Evolutionary conservation across 1,140 invertebrate genomes (phyloP), one percentile per base, ranked within the genome.

Genomic region (Trachelipus rathkii): DNA sequence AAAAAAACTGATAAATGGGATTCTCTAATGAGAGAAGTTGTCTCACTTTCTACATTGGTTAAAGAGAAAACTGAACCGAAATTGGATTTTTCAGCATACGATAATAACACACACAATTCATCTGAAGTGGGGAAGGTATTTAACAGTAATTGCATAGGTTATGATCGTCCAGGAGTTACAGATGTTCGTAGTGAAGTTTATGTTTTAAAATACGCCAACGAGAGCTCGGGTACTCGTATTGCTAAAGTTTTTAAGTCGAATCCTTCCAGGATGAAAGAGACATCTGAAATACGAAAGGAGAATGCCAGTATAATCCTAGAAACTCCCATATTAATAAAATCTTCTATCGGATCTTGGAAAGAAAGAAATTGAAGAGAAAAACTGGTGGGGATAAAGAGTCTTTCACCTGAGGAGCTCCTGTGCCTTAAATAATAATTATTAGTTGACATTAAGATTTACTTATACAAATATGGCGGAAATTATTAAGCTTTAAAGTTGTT

Each of bases 1-100:
- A 60, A 60, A 60, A 19, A 60, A 19, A 60, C 50, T 13, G 50
- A 60, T 60, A 60, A 60, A 60, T 60, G 50, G 50, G 50, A 60
- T 19, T 15, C 11, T 3, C 8, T 60, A 60, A 60, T 60, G 50
- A 60, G 50, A 19, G 50, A 60, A 19, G 50, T 60, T 2, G 50
- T 60, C 11, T 60, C 50, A 1, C 50, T 60, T 19, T 60, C 50
- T 2, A 15, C 50, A 2, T 2, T 19, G 19, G 50, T 60, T 19
- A 60, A 60, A 19, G 50, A 60, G 50, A 60, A 60, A 19, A 15
- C 19, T 15, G 50, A 60, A 13, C 11, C 50, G 2, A 60, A 19
- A 60, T 2, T 60, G 19, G 50, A 60, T 13, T 19, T 2, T 8
- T 8, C 50, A 15, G 4, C 50, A 2, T 15, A 19, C 8, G 19